Evolutionary conservation across 2,888 invertebrate species (phyloP).

Genomic region (Geotrupes spiniger): DNA sequence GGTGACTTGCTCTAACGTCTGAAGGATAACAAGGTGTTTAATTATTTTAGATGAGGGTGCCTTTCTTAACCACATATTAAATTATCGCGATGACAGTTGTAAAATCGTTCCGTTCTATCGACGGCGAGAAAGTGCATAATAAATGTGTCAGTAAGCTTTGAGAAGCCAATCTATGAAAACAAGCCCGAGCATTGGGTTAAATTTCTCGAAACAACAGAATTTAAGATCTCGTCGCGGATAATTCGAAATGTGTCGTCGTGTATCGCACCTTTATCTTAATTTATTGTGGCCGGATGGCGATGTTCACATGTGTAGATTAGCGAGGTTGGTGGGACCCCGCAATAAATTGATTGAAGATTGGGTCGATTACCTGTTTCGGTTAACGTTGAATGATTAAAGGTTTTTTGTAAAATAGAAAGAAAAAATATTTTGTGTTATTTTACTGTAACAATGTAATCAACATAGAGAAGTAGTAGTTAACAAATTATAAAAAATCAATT

Average conservation of each 20-base stretch:
- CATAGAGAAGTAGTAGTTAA: no score
- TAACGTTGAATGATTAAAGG: no score
- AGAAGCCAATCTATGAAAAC: slow-evolving; percentile 1
- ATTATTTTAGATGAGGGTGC: slow-evolving; percentile 5
- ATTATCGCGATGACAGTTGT: no score
- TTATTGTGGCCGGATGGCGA: not conserved
- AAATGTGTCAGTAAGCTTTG: not conserved
- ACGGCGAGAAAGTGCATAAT: not conserved
- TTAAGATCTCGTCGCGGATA: slow-evolving; percentile 1
- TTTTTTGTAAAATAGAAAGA: no score
- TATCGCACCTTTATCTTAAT: slow-evolving; percentile 3
- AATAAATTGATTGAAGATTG: no score
- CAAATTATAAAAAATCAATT: no score
- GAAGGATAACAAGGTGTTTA: not conserved
- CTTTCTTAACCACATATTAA: not conserved
- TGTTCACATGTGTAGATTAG: slow-evolving; percentile 1
- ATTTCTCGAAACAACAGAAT: slow-evolving; percentile 4
- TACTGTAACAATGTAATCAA: no score
- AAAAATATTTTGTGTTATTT: no score
- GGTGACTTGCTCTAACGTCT: slow-evolving; percentile 3
- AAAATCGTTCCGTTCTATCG: not conserved
- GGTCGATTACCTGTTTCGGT: no score
- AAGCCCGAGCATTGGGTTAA: not conserved
- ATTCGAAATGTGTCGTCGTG: slow-evolving; percentile 2
- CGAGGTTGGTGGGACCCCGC: no score